Percentiles rank a stretch among this genome's conserved stretches.
These are phyloP conservation scores for Oncorhynchus masou DNA, from an alignment of 2,113 vertebrate species.

Conservation along the genomic window DNA sequence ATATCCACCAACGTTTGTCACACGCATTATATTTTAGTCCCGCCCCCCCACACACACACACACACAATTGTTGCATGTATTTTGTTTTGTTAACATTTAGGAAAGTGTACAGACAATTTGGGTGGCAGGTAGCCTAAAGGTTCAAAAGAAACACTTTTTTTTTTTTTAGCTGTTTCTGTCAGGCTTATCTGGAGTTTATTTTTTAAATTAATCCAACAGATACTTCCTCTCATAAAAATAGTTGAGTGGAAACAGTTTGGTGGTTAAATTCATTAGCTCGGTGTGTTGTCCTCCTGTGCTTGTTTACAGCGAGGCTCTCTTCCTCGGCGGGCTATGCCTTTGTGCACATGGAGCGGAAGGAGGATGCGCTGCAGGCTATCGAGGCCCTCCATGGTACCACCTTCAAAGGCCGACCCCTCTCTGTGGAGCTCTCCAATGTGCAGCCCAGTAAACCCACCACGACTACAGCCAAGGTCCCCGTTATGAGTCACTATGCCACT, in stretches of 20 bases:
- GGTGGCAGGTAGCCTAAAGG: too few species aligned
- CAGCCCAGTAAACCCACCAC: constrained; percentile 80
- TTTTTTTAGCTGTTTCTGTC: too few species aligned
- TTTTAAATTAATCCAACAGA: neutral
- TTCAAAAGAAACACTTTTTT: too few species aligned
- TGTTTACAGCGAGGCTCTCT: constrained; percentile 67
- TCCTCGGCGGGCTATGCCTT: constrained; percentile 89
- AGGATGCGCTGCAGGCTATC: constrained; percentile 87
- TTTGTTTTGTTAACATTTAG: too few species aligned
- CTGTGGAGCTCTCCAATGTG: constrained; percentile 93
- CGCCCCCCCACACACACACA: too few species aligned
- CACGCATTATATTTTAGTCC: too few species aligned
- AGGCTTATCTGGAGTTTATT: too few species aligned
- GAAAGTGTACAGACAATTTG: too few species aligned
- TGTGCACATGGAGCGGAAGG: constrained; percentile 97
- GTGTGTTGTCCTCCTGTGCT: neutral
- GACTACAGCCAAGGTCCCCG: constrained; percentile 6
- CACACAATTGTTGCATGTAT: too few species aligned
- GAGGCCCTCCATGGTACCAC: constrained; percentile 91
- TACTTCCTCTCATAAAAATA: neutral
- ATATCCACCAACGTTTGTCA: too few species aligned
- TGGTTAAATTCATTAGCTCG: neutral
- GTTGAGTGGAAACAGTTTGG: neutral
- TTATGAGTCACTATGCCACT: constrained; percentile 68
- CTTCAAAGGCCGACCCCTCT: constrained; percentile 89